A percentile compares a stretch with the other conserved stretches of the same genome.
These are phyloP conservation scores for Apomyelois bistriatella DNA, from an alignment of 2,888 invertebrate genomes.

Conservation along the genomic window DNA sequence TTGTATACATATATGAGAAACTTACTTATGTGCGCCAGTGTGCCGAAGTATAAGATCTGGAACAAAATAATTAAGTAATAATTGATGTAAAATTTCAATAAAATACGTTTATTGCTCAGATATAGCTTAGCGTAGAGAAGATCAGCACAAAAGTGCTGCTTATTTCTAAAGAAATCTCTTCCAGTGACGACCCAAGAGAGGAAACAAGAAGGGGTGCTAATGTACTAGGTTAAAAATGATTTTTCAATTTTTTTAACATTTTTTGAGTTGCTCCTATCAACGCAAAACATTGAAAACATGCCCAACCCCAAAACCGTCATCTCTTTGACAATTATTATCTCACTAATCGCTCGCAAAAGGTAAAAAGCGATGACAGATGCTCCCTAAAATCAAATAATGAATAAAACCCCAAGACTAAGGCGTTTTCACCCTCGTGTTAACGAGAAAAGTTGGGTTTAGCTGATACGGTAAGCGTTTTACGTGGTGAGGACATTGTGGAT, in stretches of 20 bases:
- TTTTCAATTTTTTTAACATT: too few relatives aligned
- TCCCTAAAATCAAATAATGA: slow-evolving; percentile 66
- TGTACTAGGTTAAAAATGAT: too few relatives aligned
- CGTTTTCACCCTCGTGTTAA: slow-evolving; percentile 60
- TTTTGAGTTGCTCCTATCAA: too few relatives aligned
- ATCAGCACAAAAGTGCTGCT: too few relatives aligned
- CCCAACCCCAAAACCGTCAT: slow-evolving; percentile 22
- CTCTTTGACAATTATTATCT: slow-evolving; percentile 30
- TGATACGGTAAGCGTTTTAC: slow-evolving; percentile 60
- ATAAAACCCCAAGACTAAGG: slow-evolving; percentile 62
- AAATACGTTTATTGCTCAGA: too few relatives aligned
- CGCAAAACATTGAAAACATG: slow-evolving; percentile 1
- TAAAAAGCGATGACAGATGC: slow-evolving; percentile 62
- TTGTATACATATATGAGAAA: too few relatives aligned
- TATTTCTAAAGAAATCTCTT: too few relatives aligned
- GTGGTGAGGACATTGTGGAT: slow-evolving; percentile 23
- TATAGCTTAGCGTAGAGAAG: too few relatives aligned
- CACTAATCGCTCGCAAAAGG: slow-evolving; percentile 26
- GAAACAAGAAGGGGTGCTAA: too few relatives aligned
- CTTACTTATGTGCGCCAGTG: slow-evolving; percentile 76
- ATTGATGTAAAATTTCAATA: too few relatives aligned
- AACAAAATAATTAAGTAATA: slow-evolving; percentile 44
- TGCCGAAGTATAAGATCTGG: slow-evolving; percentile 63
- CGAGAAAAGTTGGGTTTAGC: slow-evolving; percentile 69
- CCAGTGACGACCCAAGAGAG: too few relatives aligned